Base-by-base conservation (phyloP, 2,113 vertebrate genomes). In the Bubalus kerabau region DNA sequence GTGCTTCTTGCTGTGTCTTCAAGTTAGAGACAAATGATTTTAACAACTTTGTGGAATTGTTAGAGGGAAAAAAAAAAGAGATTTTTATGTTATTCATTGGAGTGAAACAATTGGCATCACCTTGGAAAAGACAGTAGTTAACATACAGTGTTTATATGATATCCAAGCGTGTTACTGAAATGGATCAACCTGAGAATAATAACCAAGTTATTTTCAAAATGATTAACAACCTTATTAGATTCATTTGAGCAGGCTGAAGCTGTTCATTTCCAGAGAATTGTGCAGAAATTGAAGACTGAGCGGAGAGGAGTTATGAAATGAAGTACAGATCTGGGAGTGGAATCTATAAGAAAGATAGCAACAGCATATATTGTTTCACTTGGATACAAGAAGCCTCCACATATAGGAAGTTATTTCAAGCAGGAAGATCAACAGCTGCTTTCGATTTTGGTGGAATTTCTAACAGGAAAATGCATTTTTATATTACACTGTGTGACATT, bases 361-460 rank as follows among this genome's bases (percentile, higher is more conserved):
- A 60, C 26, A 19, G 11, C 59, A 81, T 93, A 50, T 59, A 43
- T 91, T 96, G 32, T 52, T 93, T 96, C 76, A 30, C 0, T 0
- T 52, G 56, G 13, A 40, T 82, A 56, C 46, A 17, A 78, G 64
- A 87, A n/a, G 3, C 2, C 19, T 64, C n/a, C 7, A 40, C 59
- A 21, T 67, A 46, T 46, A 64, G 32, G 46, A 91, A 59, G 6
- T 84, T 90, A 50, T 93, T 95, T 96, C 48, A 96, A 92, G 28
- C 12, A 43, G 62, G 24, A 97, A 81, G 14, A 80, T 43, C 40
- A 96, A 74, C 46, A 95, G 24, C 59, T 96, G 30, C 16, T 24
- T 97, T 95, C 40, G 78, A 85, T 97, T 97, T 92, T 26, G 90
- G 24, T 91, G 67, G 76, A 54, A 54, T 93, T 93, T 92, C 64